Conservation (phyloP, 2,888 invertebrate genomes). For the Byasa hedistus region DNA sequence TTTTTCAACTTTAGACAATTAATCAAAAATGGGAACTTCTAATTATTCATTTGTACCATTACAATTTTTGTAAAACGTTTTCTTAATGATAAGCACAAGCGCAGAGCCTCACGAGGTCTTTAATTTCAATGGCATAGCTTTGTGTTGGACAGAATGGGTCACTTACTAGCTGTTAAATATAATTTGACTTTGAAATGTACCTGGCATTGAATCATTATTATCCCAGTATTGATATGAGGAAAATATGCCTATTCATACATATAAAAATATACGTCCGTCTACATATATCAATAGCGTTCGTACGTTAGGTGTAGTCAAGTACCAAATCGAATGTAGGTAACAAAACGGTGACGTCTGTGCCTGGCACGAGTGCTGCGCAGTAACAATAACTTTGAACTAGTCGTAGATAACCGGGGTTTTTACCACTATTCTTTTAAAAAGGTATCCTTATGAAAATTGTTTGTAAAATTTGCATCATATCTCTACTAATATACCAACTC, state of each 20-base stretch:
- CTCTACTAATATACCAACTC: too few species aligned
- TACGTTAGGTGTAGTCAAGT: not conserved
- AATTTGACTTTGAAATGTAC: not conserved
- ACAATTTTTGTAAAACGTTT: too few species aligned
- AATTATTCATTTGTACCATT: too few species aligned
- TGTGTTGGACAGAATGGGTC: too few species aligned
- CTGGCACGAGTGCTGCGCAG: conserved; percentile 16
- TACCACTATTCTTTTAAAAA: not conserved
- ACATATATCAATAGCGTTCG: not conserved
- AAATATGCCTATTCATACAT: not conserved
- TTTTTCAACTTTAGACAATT: too few species aligned
- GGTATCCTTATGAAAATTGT: not conserved
- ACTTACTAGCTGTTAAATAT: not conserved
- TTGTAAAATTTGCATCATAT: too few species aligned
- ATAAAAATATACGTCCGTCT: not conserved
- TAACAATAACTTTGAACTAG: conserved; percentile 2
- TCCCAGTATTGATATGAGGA: not conserved
- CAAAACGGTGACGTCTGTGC: conserved; percentile 18
- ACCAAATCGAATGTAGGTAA: conserved; percentile 4
- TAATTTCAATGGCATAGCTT: too few species aligned
- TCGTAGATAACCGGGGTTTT: not conserved
- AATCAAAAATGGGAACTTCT: too few species aligned
- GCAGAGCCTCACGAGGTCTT: too few species aligned
- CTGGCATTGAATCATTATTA: not conserved
- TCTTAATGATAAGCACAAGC: too few species aligned